These are phyloP conservation scores for Brachypalpus laphriformis DNA, from an alignment of 2,888 invertebrate genomes.

Conservation along the genomic window DNA sequence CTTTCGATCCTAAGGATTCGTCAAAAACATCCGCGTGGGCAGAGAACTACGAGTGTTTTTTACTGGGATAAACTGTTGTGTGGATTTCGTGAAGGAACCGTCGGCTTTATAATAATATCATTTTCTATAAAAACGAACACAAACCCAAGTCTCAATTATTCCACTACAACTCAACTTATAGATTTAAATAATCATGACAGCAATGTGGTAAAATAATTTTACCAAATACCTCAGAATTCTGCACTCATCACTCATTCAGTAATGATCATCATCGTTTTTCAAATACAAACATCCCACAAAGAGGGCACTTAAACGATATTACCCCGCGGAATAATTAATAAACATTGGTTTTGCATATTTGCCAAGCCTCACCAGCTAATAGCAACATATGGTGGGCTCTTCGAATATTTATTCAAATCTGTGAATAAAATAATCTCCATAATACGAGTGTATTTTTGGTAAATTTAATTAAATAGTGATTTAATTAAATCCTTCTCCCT, in stretches of 20 bases:
- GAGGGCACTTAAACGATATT: background rate
- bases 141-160: too few relatives aligned
- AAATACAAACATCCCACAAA: background rate
- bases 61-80: too few relatives aligned
- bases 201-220: background rate
- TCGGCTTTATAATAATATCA: too few relatives aligned
- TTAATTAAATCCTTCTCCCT: conserved; percentile 31
- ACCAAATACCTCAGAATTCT: background rate
- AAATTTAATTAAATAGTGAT: conserved; percentile 41
- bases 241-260: background rate
- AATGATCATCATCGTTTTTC: background rate
- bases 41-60: too few relatives aligned
- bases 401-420: conserved; percentile 36
- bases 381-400: conserved; percentile 5
- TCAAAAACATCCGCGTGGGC: too few relatives aligned
- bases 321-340: conserved; percentile 1
- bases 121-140: too few relatives aligned
- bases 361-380: background rate
- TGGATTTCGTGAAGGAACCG: too few relatives aligned
- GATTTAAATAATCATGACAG: background rate
- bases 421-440: conserved; percentile 25
- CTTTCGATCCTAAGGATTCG: too few relatives aligned
- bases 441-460: conserved; percentile 15
- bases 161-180: too few relatives aligned
- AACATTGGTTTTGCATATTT: background rate